Evolutionary conservation across 2,888 invertebrate genomes (phyloP), one percentile per base, ranked within the genome.

Genomic region (Sinotaia quadrata): DNA sequence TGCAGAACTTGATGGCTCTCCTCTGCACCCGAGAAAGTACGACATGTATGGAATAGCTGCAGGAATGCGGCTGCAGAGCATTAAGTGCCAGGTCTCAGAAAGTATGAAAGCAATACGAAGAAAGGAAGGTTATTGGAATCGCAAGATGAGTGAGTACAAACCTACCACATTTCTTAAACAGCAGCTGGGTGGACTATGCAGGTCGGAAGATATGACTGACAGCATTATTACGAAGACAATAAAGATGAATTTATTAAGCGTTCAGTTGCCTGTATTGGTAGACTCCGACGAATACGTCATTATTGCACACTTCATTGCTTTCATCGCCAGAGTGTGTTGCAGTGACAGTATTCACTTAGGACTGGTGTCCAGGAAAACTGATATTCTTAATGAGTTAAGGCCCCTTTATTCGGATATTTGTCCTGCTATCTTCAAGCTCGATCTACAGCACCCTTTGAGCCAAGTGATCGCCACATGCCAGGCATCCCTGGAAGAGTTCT

Each of bases 81-180:
- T 24, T 12, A 58, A 71, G 29, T n/a, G 63, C 10, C 54, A 69
- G 15, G 51, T 73, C 18, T 66, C 68, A 2, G 61, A 73, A 41
- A 27, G 52, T 36, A 56, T 79, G 18, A 34, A 60, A 3, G 29
- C 34, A 12, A 65, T 78, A 10, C 71, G 72, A 29, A 76, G 77
- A 52, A 75, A 73, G 51, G 81, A 81, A 67, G 8, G 60, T 4
- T 78, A 78, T 58, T 81, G 81, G 81, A 73, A 72, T 66, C 56
- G 52, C 21, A 72, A 68, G 51, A 52, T 79, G 65, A 34, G 59
- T 10, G n/a, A 27, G 3, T 81, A 79, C 67, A 78, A 81, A 56
- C 79, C 81, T 18, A 78, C 78, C 8, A 71, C 73, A 44, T 78
- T 81, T 47, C 76, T 77, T 37, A 52, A 76, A 36, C 81, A 81